Evolutionary conservation across 2,797 vertebrate genomes (phyloP), one percentile per base, ranked within the genome.

Genomic region (Pyrocephalus nanus): DNA sequence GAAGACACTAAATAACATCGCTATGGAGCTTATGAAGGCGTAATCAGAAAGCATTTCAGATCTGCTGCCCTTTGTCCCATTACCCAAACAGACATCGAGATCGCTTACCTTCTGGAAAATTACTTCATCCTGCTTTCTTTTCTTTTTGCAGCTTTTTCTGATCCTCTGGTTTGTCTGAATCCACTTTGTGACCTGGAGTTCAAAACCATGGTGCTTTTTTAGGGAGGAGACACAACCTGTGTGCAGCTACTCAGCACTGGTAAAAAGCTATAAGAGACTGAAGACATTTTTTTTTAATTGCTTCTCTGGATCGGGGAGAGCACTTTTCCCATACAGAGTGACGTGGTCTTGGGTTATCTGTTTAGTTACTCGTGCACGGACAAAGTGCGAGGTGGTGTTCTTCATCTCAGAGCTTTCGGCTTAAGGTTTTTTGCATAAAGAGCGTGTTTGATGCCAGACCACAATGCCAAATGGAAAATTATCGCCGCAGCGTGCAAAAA

Each of bases 151-250:
- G 95, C 98, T 97, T 98, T 98, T 99, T 97, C 98, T 97, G 92
- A 98, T 96, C 97, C 95, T 98, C 95, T 73, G 97, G 97, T 98
- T 98, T 97, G 97, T 82, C 92, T 97, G 98, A 98, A 98, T 98
- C 99, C 99, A 99, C 98, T 99, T 99, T 96, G 96, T 90, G 96
- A 99, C 98, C 99, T 99, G 97, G 79, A 97, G 98, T 98, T 96
- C 88, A 97, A 97, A 95, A 96, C n/a, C 89, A 96, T 9, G 95
- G 78, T 53, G 88, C 79, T 94, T 97, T 96, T 97, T 92, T 76
- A 95, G 80, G n/a, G 38, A 69, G 77, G 85, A 77, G 70, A 91
- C 10, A 40, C 11, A 66, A 93, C 53, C 69, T 19, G 55, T 62
- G 61, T 18, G 82, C 73, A 95, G 92, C 96, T 92, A 92, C 87